Conservation (phyloP, 2,888 invertebrate genomes). For the Alitta virens region DNA sequence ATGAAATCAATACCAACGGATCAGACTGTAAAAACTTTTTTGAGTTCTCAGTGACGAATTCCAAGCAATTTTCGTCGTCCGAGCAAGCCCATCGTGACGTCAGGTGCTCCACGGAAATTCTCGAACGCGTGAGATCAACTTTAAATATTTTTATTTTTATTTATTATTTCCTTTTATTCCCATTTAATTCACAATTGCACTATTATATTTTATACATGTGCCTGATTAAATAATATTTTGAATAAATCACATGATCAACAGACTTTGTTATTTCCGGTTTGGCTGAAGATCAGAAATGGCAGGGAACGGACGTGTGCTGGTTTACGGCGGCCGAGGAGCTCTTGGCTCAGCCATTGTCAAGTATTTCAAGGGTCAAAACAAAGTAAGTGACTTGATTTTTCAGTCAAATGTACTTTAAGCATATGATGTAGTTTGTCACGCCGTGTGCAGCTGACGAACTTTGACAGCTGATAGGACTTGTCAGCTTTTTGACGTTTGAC, state of each 20-base stretch:
- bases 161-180: too few relatives aligned
- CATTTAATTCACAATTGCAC: too few relatives aligned
- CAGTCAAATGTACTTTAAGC: too few relatives aligned
- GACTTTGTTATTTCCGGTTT: neutral
- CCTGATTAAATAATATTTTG: too few relatives aligned
- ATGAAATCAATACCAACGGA: neutral
- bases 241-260: too few relatives aligned
- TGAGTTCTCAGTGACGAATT: conserved; percentile 10
- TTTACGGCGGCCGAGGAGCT: conserved; percentile 96
- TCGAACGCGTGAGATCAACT: neutral
- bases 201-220: too few relatives aligned
- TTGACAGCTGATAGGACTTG: too few relatives aligned
- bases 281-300: neutral
- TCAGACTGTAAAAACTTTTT: too few relatives aligned
- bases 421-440: too few relatives aligned
- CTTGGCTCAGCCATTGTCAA: conserved; percentile 85
- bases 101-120: conserved; percentile 28
- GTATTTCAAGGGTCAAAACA: conserved; percentile 85
- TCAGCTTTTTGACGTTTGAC: too few relatives aligned
- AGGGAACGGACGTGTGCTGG: conserved; percentile 63
- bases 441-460: too few relatives aligned
- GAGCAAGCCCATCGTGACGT: conserved; percentile 47
- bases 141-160: too few relatives aligned
- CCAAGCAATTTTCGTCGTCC: conserved; percentile 22
- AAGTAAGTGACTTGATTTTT: conserved; percentile 64